A percentile compares a stretch with the other conserved stretches of the same genome.
These are phyloP conservation scores for Lutjanus erythropterus DNA, from an alignment of 2,113 vertebrate species.

Conservation along the genomic window DNA sequence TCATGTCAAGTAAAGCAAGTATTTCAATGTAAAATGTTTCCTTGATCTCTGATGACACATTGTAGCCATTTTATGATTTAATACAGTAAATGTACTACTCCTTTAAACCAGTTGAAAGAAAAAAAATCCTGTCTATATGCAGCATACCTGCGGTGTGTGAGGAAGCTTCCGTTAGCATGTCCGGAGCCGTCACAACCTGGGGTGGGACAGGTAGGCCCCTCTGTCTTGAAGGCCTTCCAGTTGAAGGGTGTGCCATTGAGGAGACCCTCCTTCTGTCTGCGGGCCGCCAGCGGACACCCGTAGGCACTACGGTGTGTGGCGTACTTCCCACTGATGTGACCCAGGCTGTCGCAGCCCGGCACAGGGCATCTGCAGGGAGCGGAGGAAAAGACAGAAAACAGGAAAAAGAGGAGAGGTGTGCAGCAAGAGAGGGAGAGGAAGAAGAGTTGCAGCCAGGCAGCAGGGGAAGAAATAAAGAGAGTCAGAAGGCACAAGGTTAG, in stretches of 20 bases:
- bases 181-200: conserved; percentile 96
- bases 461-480: conserved; percentile 15
- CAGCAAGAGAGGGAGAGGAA: background rate
- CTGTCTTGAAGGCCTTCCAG: conserved; percentile 97
- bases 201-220: conserved; percentile 95
- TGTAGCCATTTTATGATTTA: too few relatives aligned
- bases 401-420: conserved; percentile 1
- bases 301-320: conserved; percentile 98
- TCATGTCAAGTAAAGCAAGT: too few relatives aligned
- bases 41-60: too few relatives aligned
- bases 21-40: too few relatives aligned
- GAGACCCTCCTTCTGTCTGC: conserved; percentile 95
- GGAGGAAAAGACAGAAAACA: conserved; percentile 5
- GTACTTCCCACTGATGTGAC: conserved; percentile 98
- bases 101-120: background rate
- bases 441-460: conserved; percentile 10
- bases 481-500: conserved; percentile 25
- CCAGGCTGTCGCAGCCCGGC: conserved; percentile 96
- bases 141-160: conserved; percentile 95
- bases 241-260: conserved; percentile 94
- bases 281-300: conserved; percentile 94
- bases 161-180: conserved; percentile 97
- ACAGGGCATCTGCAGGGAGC: conserved; percentile 91
- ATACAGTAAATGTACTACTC: too few relatives aligned
- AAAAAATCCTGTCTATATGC: background rate